Percentiles rank a stretch among this genome's conserved stretches.
Conservation (phyloP, 1,140 invertebrate species). For the Penaeus chinensis region DNA sequence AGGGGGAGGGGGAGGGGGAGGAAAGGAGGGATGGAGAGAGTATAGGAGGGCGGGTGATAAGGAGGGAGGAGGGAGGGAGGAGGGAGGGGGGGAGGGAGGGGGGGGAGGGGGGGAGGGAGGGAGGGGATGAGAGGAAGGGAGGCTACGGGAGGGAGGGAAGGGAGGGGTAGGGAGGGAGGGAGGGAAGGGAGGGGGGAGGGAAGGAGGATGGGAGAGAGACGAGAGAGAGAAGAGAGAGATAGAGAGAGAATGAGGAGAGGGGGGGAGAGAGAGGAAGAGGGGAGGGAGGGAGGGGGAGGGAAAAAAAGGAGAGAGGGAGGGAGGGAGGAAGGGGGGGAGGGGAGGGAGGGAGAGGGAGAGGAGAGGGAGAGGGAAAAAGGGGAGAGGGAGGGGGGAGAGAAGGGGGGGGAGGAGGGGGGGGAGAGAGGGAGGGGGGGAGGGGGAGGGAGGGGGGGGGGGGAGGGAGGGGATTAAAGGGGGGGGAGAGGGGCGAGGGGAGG, state of each 20-base stretch:
- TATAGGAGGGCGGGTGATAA: neutral
- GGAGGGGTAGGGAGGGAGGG: neutral
- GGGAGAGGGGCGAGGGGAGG: neutral
- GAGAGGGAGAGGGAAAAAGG: neutral
- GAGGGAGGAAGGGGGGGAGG: too few relatives aligned
- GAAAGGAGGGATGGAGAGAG: neutral
- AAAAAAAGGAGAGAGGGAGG: neutral
- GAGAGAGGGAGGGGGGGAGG: neutral
- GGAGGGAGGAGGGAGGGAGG: neutral
- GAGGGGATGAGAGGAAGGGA: neutral
- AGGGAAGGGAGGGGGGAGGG: neutral
- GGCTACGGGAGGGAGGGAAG: neutral
- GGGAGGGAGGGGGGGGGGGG: neutral
- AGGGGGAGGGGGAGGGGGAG: neutral
- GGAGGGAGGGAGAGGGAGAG: too few relatives aligned
- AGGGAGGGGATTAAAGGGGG: too few relatives aligned
- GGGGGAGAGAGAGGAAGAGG: neutral
- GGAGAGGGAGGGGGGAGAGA: neutral
- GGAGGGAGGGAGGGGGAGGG: neutral
- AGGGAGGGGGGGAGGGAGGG: too few relatives aligned
- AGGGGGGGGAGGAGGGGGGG: neutral
- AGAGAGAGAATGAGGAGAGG: neutral
- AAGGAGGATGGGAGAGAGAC: neutral
- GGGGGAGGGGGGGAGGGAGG: too few relatives aligned
- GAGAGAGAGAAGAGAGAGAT: slow-evolving; percentile 3